A percentile compares a stretch with the other conserved stretches of the same genome.
Evolutionary conservation across 1,140 invertebrate species (phyloP).

Genomic region (Hyles euphorbiae): DNA sequence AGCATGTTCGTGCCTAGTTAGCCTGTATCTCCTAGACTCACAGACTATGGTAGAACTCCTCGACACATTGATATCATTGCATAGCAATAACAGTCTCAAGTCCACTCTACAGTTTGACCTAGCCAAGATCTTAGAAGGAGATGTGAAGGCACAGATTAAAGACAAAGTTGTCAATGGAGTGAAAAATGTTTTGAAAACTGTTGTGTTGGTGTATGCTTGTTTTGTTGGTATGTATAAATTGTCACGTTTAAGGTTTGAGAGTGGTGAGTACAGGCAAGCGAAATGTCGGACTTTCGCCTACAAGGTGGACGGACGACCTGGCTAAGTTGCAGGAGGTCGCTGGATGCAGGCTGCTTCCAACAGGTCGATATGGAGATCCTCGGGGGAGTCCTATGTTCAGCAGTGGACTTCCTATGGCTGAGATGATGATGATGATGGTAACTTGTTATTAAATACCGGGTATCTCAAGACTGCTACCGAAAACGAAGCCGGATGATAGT

Average conservation of each 20-base stretch:
- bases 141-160: constrained; percentile 73
- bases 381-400: no score
- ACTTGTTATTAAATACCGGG: no score
- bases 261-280: no score
- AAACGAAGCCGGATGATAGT: no score
- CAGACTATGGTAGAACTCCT: constrained; percentile 67
- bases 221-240: constrained; percentile 77
- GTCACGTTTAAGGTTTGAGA: not conserved
- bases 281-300: no score
- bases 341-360: no score
- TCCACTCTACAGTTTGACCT: constrained; percentile 68
- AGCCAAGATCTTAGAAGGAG: constrained; percentile 56
- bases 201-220: constrained; percentile 78
- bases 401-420: no score
- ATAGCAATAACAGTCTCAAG: constrained; percentile 67
- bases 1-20: constrained; percentile 80
- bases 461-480: no score
- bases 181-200: constrained; percentile 74
- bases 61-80: constrained; percentile 71
- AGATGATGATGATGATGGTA: no score
- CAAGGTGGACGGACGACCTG: no score
- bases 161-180: constrained; percentile 75
- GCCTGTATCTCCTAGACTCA: constrained; percentile 78
- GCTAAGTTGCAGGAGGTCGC: no score
- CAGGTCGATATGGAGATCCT: no score